Base-by-base conservation (phyloP, 2,797 vertebrate genomes). In the Rhynchonycteris naso region DNA sequence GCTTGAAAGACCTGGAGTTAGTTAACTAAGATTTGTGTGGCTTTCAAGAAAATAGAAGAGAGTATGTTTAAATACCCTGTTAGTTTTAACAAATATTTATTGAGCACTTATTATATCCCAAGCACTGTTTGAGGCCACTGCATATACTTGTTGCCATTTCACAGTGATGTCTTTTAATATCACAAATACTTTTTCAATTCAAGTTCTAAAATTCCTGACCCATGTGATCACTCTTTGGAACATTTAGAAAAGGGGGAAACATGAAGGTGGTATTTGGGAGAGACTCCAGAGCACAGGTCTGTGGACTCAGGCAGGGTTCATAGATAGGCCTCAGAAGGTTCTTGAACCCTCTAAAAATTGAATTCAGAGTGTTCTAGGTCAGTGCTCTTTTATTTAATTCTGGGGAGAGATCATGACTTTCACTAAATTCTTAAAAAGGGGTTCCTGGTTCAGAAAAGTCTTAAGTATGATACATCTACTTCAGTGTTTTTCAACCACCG, bases 1-100 rank as follows among this genome's bases (percentile, higher is more conserved):
- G 1, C 88, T 83, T 93, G 30, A 88, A 95, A 81, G 58, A 91
- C 12, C 33, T 89, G 15, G 43, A 90, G 59, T 72, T 79, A 58
- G 61, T 33, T 33, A 35, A 59, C 68, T 87, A 38, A 71, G 56
- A 90, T 18, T 87, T 84, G 28, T 52, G 47, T 88, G 28, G 19
- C 65, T 93, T 92, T 80, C n/a, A 33, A 90, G 47, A 92, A 93
- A 69, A 68, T 69, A 66, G 30, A 12, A 15, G 63, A 66, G 26
- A 89, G 24, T 16, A 11, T 78, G 3, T 69, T 90, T 68, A 75
- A 71, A 66, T 86, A 54, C 83, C 68, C 65, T n/a, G 26, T 71
- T 92, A 7, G 24, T 68, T 68, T 56, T 85, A n/a, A 68, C 14
- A 88, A 74, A 58, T 66, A 33, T 9, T 90, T 65, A 24, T 11